Evolutionary conservation across 2,797 vertebrate species (phyloP).

Genomic region (Botia kubotai): DNA sequence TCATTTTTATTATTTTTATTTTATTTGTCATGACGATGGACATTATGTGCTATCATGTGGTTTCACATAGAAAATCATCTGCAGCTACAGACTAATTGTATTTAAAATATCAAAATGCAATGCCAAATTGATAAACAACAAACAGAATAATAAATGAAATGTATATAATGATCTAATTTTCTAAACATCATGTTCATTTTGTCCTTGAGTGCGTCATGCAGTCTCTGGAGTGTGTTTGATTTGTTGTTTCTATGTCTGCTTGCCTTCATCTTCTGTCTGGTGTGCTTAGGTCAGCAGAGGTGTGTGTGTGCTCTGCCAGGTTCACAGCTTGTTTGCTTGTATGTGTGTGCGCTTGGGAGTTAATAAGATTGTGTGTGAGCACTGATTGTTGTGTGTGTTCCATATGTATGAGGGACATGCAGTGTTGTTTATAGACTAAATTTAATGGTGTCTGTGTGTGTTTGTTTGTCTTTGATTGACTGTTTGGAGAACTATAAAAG

Average conservation of each 20-base stretch:
- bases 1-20: background rate
- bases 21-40: background rate
- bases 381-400: constrained; percentile 34
- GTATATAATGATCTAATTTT: background rate
- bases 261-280: background rate
- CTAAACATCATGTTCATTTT: background rate
- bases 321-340: constrained; percentile 43
- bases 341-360: constrained; percentile 26
- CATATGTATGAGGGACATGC: constrained; percentile 37
- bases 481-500: constrained; percentile 41
- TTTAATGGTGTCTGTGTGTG: background rate
- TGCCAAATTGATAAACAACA: background rate
- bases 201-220: background rate
- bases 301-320: constrained; percentile 18
- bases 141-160: constrained; percentile 5
- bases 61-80: background rate
- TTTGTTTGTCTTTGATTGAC: constrained; percentile 11
- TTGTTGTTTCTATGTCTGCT: background rate
- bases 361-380: constrained; percentile 18
- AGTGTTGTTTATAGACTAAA: background rate
- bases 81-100: background rate
- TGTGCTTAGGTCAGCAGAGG: constrained; percentile 16
- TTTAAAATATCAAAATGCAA: background rate
- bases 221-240: constrained; percentile 4
- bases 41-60: no score